Evolutionary conservation across 1,140 invertebrate genomes (phyloP).

Genomic region (Dreissena polymorpha): DNA sequence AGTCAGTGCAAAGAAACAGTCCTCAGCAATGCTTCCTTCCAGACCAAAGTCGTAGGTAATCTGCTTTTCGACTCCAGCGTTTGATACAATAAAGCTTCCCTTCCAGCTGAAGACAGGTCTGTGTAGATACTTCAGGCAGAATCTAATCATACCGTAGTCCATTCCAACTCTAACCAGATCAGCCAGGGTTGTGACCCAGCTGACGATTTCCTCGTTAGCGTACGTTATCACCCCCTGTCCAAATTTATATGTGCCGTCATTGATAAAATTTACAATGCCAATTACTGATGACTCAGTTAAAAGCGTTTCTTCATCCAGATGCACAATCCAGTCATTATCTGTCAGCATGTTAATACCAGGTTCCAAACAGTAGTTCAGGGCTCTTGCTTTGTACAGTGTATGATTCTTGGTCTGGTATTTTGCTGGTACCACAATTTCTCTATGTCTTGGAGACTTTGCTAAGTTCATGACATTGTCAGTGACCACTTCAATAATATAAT

Average conservation of each 20-base stretch:
- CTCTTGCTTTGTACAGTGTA: constrained; percentile 96
- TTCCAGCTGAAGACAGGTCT: constrained; percentile 99
- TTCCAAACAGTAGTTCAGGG: constrained; percentile 97
- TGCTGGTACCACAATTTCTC: constrained; percentile 93
- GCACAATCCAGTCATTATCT: constrained; percentile 98
- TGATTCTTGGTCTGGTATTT: constrained; percentile 93
- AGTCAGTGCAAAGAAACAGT: constrained; percentile 97
- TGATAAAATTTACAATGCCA: constrained; percentile 97
- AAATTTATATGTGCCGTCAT: constrained; percentile 96
- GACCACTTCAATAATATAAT: constrained; percentile 98
- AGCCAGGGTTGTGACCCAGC: constrained; percentile 97
- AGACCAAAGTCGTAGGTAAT: constrained; percentile 97
- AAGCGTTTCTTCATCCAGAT: constrained; percentile 98
- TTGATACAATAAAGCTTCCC: constrained; percentile 81
- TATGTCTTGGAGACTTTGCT: constrained; percentile 85
- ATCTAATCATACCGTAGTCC: constrained; percentile 96
- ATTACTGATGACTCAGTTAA: constrained; percentile 92
- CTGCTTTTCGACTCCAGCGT: constrained; percentile 92
- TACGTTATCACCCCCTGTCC: constrained; percentile 99
- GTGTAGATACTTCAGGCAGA: constrained; percentile 96
- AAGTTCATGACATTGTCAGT: constrained; percentile 93
- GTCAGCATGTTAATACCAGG: constrained; percentile 91
- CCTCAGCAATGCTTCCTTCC: constrained; percentile 98
- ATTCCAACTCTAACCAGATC: constrained; percentile 95
- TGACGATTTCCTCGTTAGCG: constrained; percentile 96